Evolutionary conservation across 2,888 invertebrate genomes (phyloP), one percentile per base, ranked within the genome.

Genomic region (Sinopyrophorus schimmeli): DNA sequence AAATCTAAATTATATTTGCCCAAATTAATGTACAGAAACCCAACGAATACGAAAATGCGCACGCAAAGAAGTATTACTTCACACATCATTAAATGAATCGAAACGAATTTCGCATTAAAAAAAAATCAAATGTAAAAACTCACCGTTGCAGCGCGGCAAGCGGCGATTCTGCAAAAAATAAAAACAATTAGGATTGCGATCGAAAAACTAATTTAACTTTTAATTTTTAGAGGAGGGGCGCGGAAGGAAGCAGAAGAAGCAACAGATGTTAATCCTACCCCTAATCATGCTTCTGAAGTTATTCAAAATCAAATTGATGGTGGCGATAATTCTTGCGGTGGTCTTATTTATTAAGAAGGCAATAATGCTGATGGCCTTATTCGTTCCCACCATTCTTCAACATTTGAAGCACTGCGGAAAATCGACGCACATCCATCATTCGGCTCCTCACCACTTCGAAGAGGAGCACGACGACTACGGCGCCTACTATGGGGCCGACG

Each of bases 321-420:
- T 84, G 14, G 71, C 83, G 1, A 82, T 84, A 0, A 77, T 84
- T 2, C 74, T 85, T 2, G 69, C 83, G 5, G 76, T 80, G 1
- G 80, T 86, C 1, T 68, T 86, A 57, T 75, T 83, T 60, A 83
- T 85, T 55, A 86, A 86, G 71, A 86, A 85, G 60, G 69, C 84
- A 2, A 69, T 86, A 6, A 68, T 85, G 2, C 66, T 82, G 1
- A 82, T 78, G 5, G 82, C 83, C 0, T 61, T 86, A 5, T 66
- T 83, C 16, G 64, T 83, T 11, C 84, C 86, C 0, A 77, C 81
- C 30, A 64, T 83, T 23, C 67, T 83, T 7, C 76, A 79, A 30
- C 35, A 52, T 11, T 35, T 54, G 9, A 53, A 58, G 17, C 46
- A 44, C 15, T 53, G 54, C 16, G 44, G 49, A 10, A 77, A 77